Evolutionary conservation across 2,888 invertebrate genomes (phyloP), one percentile per base, ranked within the genome.

Genomic region (Phytoseiulus persimilis): DNA sequence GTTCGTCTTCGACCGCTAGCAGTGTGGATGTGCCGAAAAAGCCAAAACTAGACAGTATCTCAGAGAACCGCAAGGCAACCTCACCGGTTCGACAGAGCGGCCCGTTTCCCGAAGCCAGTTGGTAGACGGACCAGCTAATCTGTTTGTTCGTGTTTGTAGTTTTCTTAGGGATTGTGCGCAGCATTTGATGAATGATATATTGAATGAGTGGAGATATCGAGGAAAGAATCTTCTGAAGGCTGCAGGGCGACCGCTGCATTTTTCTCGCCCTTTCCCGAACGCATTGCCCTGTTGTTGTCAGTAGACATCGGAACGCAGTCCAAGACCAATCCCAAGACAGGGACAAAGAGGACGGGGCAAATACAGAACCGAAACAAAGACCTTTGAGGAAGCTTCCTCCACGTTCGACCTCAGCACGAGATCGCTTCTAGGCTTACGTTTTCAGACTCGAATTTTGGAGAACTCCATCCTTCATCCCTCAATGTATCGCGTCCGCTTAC

Each of bases 121-220:
- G 87, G 87, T 87, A 87, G 87, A n/a, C n/a, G 87, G 45, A 87
- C 32, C 32, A 87, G 14, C 87, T 87, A 87, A n/a, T 87, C 45
- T 87, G 32, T 33, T 28, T 45, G 45, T 2, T 87, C n/a, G 45
- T 87, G n/a, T 11, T 87, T 31, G 31, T 31, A 31, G 3, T 84
- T 84, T 18, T 31, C 3, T 31, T 84, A 84, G 84, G 28, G 33
- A 18, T 28, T 3, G 33, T 33, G 6, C 65, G 65, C 65, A 23
- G 18, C 28, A 23, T 65, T 65, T 65, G 65, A 65, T 65, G 65
- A 65, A 65, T 65, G 65, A 28, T 18, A 65, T 65, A 65, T 65
- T 65, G 65, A 65, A 65, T 65, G 14, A 65, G 65, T 28, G 65
- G 65, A 65, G 65, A 65, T 65, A 14, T 65, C 65, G 65, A 65